Evolutionary conservation across 2,888 invertebrate genomes (phyloP).

Genomic region (Andrena bucephala): DNA sequence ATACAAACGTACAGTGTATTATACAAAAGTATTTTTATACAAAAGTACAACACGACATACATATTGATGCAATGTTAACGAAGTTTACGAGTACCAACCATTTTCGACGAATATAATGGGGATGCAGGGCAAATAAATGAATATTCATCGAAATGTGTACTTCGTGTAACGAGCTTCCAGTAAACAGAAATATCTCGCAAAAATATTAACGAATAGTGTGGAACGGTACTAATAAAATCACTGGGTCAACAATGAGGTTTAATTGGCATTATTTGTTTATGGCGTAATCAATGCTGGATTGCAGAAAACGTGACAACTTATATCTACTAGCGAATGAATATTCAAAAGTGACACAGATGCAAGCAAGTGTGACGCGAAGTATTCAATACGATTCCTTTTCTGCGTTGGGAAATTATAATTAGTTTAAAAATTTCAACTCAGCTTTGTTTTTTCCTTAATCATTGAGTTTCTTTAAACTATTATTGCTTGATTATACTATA

Average conservation of each 20-base stretch:
- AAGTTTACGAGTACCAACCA: neutral
- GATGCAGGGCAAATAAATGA: conserved; percentile 6
- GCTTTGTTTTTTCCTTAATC: neutral
- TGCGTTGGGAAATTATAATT: neutral
- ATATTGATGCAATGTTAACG: too few species aligned
- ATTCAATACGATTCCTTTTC: neutral
- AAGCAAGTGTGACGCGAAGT: neutral
- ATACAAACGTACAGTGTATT: neutral
- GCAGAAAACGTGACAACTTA: neutral
- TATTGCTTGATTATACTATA: neutral
- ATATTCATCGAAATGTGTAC: conserved; percentile 26
- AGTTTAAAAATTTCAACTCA: neutral
- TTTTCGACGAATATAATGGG: conserved; percentile 5
- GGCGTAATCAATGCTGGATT: neutral
- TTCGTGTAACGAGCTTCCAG: conserved; percentile 13
- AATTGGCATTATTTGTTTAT: conserved; percentile 20
- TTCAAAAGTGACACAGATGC: neutral
- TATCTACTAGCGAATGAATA: conserved; percentile 10
- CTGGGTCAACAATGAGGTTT: conserved; percentile 12
- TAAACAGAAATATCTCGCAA: neutral
- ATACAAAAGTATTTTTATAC: neutral
- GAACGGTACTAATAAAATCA: conserved; percentile 8
- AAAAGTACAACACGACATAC: neutral
- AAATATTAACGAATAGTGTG: conserved; percentile 14
- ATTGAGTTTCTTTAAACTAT: neutral